Evolutionary conservation across 2,888 invertebrate species (phyloP).

Genomic region (Meta bourneti): DNA sequence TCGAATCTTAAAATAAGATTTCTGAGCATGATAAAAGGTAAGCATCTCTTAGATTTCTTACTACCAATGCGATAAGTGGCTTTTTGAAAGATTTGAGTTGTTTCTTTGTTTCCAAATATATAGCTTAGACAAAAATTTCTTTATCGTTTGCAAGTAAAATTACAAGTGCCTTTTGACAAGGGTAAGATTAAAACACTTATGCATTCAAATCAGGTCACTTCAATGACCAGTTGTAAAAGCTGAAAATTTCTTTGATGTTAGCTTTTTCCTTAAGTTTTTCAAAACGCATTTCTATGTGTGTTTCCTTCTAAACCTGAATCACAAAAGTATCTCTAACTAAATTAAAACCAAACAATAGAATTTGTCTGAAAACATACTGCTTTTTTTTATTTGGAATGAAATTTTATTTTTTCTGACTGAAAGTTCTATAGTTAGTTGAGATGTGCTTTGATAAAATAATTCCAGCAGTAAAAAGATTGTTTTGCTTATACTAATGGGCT

Average conservation of each 20-base stretch:
- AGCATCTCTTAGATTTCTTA: neutral
- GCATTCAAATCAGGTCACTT: neutral
- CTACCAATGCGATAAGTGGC: neutral
- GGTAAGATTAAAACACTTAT: neutral
- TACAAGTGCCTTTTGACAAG: neutral
- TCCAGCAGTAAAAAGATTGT: too few species aligned
- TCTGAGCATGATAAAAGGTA: neutral
- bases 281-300: too few species aligned
- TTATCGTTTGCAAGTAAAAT: neutral
- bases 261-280: too few species aligned
- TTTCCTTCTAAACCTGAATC: too few species aligned
- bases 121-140: neutral
- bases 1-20: neutral
- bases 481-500: too few species aligned
- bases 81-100: neutral
- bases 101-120: neutral
- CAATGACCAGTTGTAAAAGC: neutral
- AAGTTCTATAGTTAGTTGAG: too few species aligned
- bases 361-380: too few species aligned
- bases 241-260: neutral
- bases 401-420: too few species aligned
- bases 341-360: too few species aligned
- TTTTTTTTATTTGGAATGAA: too few species aligned
- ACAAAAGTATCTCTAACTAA: too few species aligned
- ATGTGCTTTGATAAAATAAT: too few species aligned